These are phyloP conservation scores for Protophormia terraenovae DNA, from an alignment of 2,888 invertebrate genomes.

Conservation along the genomic window DNA sequence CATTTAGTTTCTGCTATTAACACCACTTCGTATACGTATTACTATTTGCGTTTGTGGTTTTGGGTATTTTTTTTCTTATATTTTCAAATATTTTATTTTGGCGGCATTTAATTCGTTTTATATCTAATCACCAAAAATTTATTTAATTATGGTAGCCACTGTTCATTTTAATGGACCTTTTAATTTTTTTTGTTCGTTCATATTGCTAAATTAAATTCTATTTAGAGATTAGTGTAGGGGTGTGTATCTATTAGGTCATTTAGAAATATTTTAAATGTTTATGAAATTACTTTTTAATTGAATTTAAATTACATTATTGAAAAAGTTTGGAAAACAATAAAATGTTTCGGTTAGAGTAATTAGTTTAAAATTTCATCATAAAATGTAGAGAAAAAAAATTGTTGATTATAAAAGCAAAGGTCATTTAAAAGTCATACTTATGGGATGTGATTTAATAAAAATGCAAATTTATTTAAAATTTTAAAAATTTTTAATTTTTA, in stretches of 20 bases:
- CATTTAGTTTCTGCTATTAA: not conserved
- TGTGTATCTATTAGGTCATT: not conserved
- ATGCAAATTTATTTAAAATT: too few species aligned
- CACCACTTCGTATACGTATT: too few species aligned
- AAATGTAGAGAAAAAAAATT: not conserved
- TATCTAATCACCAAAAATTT: slow-evolving; percentile 8
- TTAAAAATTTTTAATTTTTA: too few species aligned
- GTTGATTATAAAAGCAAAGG: too few species aligned
- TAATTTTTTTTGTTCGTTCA: not conserved
- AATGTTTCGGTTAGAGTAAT: not conserved
- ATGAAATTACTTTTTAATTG: slow-evolving; percentile 54
- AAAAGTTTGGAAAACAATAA: slow-evolving; percentile 7
- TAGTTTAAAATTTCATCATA: not conserved
- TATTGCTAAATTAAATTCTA: slow-evolving; percentile 2
- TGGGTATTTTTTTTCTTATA: not conserved
- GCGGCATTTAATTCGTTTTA: slow-evolving; percentile 33
- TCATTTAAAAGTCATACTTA: too few species aligned
- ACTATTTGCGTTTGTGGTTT: not conserved
- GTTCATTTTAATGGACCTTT: slow-evolving; percentile 22
- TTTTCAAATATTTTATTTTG: slow-evolving; percentile 23
- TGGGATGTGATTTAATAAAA: too few species aligned
- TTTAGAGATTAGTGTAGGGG: not conserved
- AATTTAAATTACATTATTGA: slow-evolving; percentile 50
- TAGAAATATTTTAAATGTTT: slow-evolving; percentile 33
- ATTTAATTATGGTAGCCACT: slow-evolving; percentile 16